Percentiles rank a stretch among this genome's conserved stretches.
phyloP scores from a whole-genome alignment of 1,140 invertebrate genomes.

The Saccostrea glomerata region DNA sequence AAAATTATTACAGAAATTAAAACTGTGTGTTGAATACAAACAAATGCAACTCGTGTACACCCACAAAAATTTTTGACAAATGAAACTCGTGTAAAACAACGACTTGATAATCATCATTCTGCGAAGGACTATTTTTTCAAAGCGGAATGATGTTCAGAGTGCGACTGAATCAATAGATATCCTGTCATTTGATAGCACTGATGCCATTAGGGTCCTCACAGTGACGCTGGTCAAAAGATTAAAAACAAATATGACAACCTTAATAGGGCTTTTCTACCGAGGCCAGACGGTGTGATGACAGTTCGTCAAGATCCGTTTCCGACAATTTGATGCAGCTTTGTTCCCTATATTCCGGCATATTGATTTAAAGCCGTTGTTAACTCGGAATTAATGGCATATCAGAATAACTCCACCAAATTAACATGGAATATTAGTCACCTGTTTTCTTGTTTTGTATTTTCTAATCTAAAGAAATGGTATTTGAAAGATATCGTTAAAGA shows the following conservation, averaged over 20 bases:
- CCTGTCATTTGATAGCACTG: not conserved
- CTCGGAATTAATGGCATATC: slow-evolving; percentile 28
- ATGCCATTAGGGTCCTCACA: slow-evolving; percentile 5
- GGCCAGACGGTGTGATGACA: not conserved
- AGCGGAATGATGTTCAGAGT: not conserved
- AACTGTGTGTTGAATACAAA: not conserved
- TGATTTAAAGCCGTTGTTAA: slow-evolving; percentile 29
- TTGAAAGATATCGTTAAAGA: too few species aligned
- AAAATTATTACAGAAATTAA: not conserved
- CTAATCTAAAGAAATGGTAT: too few species aligned
- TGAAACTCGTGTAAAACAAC: not conserved
- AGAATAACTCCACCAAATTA: slow-evolving; percentile 9
- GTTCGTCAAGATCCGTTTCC: slow-evolving; percentile 1
- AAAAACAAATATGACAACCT: slow-evolving; percentile 28
- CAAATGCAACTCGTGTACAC: not conserved
- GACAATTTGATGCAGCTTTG: slow-evolving; percentile 20
- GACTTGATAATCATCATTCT: not conserved
- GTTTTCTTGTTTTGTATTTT: not conserved
- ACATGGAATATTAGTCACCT: not conserved
- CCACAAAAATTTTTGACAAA: not conserved
- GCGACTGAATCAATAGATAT: slow-evolving; percentile 18
- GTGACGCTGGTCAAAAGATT: slow-evolving; percentile 29
- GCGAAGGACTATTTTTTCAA: not conserved
- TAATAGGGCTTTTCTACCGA: slow-evolving; percentile 5
- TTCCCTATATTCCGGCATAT: not conserved